These are phyloP conservation scores for Felis catus DNA, from an alignment of 2,113 vertebrate genomes.

Conservation along the genomic window F.catus_Fca126_mat1.0 CM031420.1:87671501-87672000, in stretches of 20 bases:
- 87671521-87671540: background rate
- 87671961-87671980: slow-evolving; percentile 69
- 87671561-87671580: background rate
- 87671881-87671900: slow-evolving; percentile 61
- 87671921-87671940: slow-evolving; percentile 23
- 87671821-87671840: slow-evolving; percentile 45
- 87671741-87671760: background rate
- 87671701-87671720: background rate
- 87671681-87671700: background rate
- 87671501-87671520: background rate
- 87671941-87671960: slow-evolving; percentile 63
- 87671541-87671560: slow-evolving; percentile 19
- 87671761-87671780: background rate
- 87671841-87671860: slow-evolving; percentile 29
- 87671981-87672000: slow-evolving; percentile 76
- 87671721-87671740: background rate
- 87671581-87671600: background rate
- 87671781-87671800: background rate
- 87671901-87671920: slow-evolving; percentile 66
- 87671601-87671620: background rate
- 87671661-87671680: background rate
- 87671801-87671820: background rate
- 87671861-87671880: slow-evolving; percentile 9
- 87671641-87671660: background rate
- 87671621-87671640: background rate